phyloP scores from a whole-genome alignment of 2,888 invertebrate genomes.

The Tiliacea aurago region DNA sequence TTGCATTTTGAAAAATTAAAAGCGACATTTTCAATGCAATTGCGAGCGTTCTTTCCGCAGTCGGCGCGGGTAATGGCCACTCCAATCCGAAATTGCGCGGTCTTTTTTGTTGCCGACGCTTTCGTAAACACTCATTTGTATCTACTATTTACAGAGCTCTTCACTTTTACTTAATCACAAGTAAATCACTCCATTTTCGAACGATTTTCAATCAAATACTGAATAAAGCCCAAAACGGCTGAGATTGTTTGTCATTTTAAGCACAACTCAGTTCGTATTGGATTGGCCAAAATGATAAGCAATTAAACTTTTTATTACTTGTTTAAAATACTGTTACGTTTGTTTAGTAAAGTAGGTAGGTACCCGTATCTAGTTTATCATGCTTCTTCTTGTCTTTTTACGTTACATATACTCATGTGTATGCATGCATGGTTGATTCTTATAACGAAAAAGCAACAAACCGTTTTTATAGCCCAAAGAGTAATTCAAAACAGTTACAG shows the following conservation, averaged over 20 bases:
- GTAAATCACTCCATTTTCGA: constrained; percentile 61
- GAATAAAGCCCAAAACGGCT: constrained; percentile 35
- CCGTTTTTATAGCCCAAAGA: constrained; percentile 23
- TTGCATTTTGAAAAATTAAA: constrained; percentile 89
- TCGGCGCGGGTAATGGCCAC: constrained; percentile 88
- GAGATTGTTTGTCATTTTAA: constrained; percentile 35
- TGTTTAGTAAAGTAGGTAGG: neutral
- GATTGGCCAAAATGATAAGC: constrained; percentile 3
- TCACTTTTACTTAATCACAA: constrained; percentile 72
- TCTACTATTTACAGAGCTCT: constrained; percentile 74
- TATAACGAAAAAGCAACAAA: constrained; percentile 12
- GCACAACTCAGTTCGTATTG: constrained; percentile 1
- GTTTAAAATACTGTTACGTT: neutral
- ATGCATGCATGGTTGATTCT: too few species aligned
- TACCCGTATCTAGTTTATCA: neutral
- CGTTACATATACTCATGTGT: neutral
- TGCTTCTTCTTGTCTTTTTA: neutral
- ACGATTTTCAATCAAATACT: constrained; percentile 51
- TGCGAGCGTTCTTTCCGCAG: constrained; percentile 85
- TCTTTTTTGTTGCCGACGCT: constrained; percentile 81
- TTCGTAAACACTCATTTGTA: constrained; percentile 84
- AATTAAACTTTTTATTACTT: constrained; percentile 6
- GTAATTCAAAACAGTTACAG: constrained; percentile 49
- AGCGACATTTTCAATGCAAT: constrained; percentile 89
- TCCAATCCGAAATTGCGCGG: constrained; percentile 85